These are phyloP conservation scores for Chrosomus eos DNA, from an alignment of 2,797 vertebrate species.

Conservation along the genomic window DNA sequence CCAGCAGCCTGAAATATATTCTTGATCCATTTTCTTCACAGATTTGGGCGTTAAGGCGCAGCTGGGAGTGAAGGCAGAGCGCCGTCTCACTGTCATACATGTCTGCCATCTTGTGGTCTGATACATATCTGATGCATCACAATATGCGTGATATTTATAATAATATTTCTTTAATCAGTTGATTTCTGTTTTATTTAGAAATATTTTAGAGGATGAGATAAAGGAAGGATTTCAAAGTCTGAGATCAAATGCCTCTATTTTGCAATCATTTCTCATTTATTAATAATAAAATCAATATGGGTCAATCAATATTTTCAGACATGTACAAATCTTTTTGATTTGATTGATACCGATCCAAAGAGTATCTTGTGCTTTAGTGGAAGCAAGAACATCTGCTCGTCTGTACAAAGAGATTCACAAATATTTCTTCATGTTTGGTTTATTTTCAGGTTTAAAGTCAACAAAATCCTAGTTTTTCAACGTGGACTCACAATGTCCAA, in stretches of 20 bases:
- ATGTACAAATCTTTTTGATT: not conserved
- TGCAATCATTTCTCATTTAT: not conserved
- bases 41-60: slow-evolving; percentile 26
- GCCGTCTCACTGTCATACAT: not conserved
- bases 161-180: not conserved
- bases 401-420: not conserved
- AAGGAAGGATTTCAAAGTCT: not conserved
- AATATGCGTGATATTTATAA: not conserved
- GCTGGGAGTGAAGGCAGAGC: slow-evolving; percentile 18
- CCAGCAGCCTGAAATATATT: not conserved
- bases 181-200: not conserved
- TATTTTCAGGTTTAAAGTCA: slow-evolving; percentile 7
- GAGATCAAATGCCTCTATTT: not conserved
- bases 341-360: not conserved
- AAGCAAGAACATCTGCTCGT: slow-evolving; percentile 8
- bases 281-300: not conserved
- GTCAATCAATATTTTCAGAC: not conserved
- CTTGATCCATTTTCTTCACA: not conserved
- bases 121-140: slow-evolving; percentile 6
- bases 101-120: slow-evolving; percentile 39
- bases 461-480: not conserved
- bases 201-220: not conserved
- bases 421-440: slow-evolving; percentile 3
- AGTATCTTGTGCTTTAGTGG: not conserved
- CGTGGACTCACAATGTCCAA: not conserved